Evolutionary conservation across 2,113 vertebrate genomes (phyloP).

Genomic region (Dicrurus megarhynchus): DNA sequence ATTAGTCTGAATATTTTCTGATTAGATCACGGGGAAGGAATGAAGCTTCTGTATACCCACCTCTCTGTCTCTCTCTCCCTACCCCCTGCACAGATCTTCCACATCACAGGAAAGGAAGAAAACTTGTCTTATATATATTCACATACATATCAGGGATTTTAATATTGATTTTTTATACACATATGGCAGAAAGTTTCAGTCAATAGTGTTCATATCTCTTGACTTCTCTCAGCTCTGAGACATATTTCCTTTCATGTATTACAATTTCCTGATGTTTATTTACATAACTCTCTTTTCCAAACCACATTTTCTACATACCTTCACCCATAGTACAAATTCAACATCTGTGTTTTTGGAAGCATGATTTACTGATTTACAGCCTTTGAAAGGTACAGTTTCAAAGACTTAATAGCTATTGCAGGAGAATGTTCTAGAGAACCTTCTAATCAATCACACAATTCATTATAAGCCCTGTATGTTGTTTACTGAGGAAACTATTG

Average conservation of each 20-base stretch:
- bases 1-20: neutral
- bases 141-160: neutral
- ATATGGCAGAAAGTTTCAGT: neutral
- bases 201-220: neutral
- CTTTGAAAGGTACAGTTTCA: neutral
- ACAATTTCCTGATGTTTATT: neutral
- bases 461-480: neutral
- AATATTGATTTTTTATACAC: neutral
- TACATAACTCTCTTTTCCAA: neutral
- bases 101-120: neutral
- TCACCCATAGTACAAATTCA: neutral
- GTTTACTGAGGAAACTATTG: neutral
- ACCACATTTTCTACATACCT: neutral
- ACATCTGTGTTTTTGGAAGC: neutral
- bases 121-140: no score
- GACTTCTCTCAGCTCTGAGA: neutral
- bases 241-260: neutral
- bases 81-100: rapidly evolving
- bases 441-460: neutral
- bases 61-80: no score
- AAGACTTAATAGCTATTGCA: neutral
- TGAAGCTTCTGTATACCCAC: neutral
- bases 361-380: neutral
- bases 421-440: neutral
- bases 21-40: neutral